These are phyloP conservation scores for Xestia rhomboidea DNA, from an alignment of 2,888 invertebrate species.

Conservation along the genomic window DNA sequence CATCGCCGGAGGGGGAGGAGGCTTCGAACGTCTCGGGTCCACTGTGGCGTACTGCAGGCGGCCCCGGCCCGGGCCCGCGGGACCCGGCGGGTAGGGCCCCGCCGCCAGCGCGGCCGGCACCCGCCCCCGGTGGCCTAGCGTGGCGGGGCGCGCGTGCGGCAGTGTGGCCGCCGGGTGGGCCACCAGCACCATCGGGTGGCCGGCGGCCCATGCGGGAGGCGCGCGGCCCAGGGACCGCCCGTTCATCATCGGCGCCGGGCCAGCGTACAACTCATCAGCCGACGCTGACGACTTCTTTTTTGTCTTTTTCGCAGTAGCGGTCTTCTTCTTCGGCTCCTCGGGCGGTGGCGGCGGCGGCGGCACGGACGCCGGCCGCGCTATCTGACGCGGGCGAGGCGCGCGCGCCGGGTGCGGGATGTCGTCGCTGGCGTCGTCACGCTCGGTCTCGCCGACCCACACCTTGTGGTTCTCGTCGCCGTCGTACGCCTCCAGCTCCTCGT, in stretches of 20 bases:
- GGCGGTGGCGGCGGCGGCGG: constrained; percentile 95
- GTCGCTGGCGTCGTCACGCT: constrained; percentile 94
- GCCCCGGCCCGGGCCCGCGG: constrained; percentile 81
- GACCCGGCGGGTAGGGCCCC: constrained; percentile 84
- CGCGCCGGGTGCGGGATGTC: constrained; percentile 91
- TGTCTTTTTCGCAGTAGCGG: constrained; percentile 87
- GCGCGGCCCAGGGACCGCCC: constrained; percentile 87
- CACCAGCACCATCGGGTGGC: constrained; percentile 88
- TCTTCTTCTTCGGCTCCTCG: constrained; percentile 92
- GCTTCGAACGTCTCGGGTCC: constrained; percentile 92
- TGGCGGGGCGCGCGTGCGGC: constrained; percentile 86
- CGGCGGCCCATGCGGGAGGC: constrained; percentile 85
- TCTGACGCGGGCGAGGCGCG: constrained; percentile 95
- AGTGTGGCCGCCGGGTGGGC: constrained; percentile 87
- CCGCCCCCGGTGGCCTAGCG: constrained; percentile 90
- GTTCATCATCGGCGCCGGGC: constrained; percentile 85
- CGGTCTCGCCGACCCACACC: constrained; percentile 96
- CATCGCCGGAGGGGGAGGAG: constrained; percentile 91
- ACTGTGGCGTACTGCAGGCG: constrained; percentile 91
- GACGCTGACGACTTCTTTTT: constrained; percentile 91
- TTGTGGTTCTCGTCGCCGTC: constrained; percentile 98
- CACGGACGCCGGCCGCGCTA: constrained; percentile 94
- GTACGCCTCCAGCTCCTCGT: constrained; percentile 95
- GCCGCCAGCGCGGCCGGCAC: constrained; percentile 91
- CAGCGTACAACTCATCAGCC: constrained; percentile 91